Evolutionary conservation across 2,888 invertebrate genomes (phyloP), one percentile per base, ranked within the genome.

Genomic region (Zhuqinia jingwanae): DNA sequence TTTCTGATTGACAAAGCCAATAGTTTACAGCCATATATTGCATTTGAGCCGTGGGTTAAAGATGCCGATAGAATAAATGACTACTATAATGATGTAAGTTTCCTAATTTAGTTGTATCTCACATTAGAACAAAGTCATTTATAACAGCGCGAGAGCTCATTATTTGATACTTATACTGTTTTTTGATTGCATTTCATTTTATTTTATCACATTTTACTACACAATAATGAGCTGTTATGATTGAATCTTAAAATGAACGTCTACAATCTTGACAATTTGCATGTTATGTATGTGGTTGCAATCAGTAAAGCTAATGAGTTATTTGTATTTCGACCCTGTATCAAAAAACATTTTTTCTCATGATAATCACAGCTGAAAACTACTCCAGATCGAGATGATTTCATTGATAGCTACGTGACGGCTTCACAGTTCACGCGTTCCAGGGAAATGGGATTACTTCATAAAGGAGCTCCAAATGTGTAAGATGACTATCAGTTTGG

Each of bases 1-100:
- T 85, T 79, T 79, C 75, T 85, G 58, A 85, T 85, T 85, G 85
- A 85, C 85, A 85, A 85, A 65, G 85, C 85, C 5, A 85, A 85
- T 58, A 85, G 65, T 50, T 73, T 85, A 20, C 85, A 85, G 47
- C 42, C 85, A n/a, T 85, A 50, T 60, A 80, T 85, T 45, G 85
- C 75, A 5, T 85, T 65, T 53, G 85, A 85, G 45, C 63, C 53
- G 8, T 85, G 85, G 85, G 56, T 75, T 63, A 85, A 85, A 73
- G 80, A 85, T 63, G 36, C 20, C 20, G 65, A 63, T n/a, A 25
- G 79, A 58, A 73, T 85, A 42, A 85, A 85, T 42, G 77, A 77
- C 68, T 85, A 85, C 58, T 85, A 75, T 75, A 85, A 63, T 75
- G 80, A 80, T 65, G 85, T 85, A 75, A 78, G 85, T 73, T 45